Evolutionary conservation across 2,888 invertebrate species (phyloP).

Genomic region (Mayetiola destructor): DNA sequence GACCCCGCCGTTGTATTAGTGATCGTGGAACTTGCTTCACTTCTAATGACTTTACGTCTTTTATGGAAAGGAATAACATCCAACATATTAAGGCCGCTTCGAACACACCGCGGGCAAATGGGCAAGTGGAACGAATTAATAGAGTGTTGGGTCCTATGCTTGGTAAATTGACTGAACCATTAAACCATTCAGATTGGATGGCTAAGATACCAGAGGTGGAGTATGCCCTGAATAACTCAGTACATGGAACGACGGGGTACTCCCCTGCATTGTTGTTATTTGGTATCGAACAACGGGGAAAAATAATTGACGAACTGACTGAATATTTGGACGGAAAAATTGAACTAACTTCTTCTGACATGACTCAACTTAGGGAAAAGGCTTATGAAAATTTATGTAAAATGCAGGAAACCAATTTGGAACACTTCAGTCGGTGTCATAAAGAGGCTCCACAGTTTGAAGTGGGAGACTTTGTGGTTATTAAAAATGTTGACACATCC

Average conservation of each 20-base stretch:
- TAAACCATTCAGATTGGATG: not conserved
- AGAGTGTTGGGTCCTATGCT: not conserved
- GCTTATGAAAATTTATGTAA: not conserved
- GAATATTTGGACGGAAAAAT: too few species aligned
- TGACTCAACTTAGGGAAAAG: too few species aligned
- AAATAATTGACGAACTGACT: not conserved
- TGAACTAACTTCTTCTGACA: too few species aligned
- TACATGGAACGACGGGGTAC: not conserved
- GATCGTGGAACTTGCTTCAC: conserved; percentile 21
- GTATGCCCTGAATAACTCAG: not conserved
- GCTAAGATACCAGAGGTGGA: not conserved
- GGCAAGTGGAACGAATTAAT: not conserved
- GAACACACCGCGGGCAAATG: not conserved
- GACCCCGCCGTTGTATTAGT: conserved; percentile 15
- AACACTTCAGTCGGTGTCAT: not conserved
- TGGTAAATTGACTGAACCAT: not conserved
- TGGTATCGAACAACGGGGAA: not conserved
- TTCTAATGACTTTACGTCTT: conserved; percentile 19
- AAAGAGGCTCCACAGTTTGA: not conserved
- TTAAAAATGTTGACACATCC: conserved; percentile 19
- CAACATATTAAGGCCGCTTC: not conserved
- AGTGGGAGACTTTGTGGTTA: conserved; percentile 21
- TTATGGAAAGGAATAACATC: conserved; percentile 16
- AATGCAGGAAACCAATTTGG: not conserved
- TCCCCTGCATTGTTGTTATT: not conserved